Base-by-base conservation (phyloP, 2,113 vertebrate species). In the Cavia porcellus region DNA sequence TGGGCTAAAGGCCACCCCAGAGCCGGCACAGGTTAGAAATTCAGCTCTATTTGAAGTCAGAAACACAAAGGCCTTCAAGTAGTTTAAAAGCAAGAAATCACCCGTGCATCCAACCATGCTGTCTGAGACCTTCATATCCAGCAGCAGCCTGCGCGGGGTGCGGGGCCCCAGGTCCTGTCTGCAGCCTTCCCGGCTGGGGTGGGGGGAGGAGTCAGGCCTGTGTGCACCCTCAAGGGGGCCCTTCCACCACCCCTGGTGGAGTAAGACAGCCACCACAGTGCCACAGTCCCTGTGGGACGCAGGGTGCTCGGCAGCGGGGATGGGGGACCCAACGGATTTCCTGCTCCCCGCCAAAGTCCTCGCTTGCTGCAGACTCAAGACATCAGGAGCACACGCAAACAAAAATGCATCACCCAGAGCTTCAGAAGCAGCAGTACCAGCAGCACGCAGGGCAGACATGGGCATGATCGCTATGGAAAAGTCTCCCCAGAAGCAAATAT, bases 21-120 rank as follows among this genome's bases (percentile, higher is more conserved):
- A 89, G 95, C 94, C 68, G 75, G 22, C 22, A 77, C 70, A 45
- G 80, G 59, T 97, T 95, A 86, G 96, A 95, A 68, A 90, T 72
- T 79, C 94, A 55, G 90, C 95, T 95, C 97, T 83, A 86, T 95
- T 95, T 94, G 93, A 95, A 86, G 77, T 74, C 86, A 92, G 59
- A 32, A 70, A 24, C 20, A 12, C 52, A 75, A 52, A 52, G 57
- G 35, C 38, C 92, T 70, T 80, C 77, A 68, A 50, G 1, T 28
- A n/a, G 72, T 35, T 95, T 55, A 86, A 91, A 95, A 97, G 10
- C 2, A 2, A 0, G 81, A 15, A 1, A 1, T 1, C 50, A 38
- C 74, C 80, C 68, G 0, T 0, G 7, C 15, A 62, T 15, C 68
- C 94, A 81, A 10, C 22, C 14, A 61, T 0, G 0, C n/a, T 52